Evolutionary conservation across 92 coral and sea anemone genomes (phyloP).

Genomic region (Pocillopora grandis): DNA sequence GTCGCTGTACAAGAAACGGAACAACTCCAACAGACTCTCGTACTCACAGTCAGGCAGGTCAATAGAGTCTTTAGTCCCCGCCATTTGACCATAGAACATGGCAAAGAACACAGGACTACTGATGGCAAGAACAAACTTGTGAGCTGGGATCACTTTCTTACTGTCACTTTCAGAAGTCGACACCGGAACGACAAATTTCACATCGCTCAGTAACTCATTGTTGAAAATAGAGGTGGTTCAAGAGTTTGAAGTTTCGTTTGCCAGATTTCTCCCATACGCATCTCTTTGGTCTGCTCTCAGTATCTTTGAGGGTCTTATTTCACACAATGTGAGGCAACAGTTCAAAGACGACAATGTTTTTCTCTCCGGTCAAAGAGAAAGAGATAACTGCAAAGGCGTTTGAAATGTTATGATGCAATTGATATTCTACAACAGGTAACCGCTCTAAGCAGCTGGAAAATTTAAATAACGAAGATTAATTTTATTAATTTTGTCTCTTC

Average conservation of each 20-base stretch:
- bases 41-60: conserved; percentile 74
- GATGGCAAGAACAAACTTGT: conserved; percentile 59
- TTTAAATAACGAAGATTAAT: no score
- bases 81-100: conserved; percentile 77
- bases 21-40: conserved; percentile 61
- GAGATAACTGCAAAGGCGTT: no score
- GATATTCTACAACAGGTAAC: no score
- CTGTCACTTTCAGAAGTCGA: conserved; percentile 11
- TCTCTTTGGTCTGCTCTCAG: background rate
- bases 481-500: no score
- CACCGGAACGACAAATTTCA: conserved; percentile 27
- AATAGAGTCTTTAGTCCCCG: conserved; percentile 57
- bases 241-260: conserved; percentile 50
- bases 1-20: conserved; percentile 37
- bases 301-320: no score
- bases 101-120: conserved; percentile 79
- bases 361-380: no score
- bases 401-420: no score
- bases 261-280: conserved; percentile 37
- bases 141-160: conserved; percentile 53
- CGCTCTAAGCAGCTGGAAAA: no score
- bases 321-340: no score
- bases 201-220: conserved; percentile 53
- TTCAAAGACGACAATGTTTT: no score
- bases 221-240: conserved; percentile 55